Evolutionary conservation across 2,113 vertebrate species (phyloP).

Genomic region (Mobula birostris): DNA sequence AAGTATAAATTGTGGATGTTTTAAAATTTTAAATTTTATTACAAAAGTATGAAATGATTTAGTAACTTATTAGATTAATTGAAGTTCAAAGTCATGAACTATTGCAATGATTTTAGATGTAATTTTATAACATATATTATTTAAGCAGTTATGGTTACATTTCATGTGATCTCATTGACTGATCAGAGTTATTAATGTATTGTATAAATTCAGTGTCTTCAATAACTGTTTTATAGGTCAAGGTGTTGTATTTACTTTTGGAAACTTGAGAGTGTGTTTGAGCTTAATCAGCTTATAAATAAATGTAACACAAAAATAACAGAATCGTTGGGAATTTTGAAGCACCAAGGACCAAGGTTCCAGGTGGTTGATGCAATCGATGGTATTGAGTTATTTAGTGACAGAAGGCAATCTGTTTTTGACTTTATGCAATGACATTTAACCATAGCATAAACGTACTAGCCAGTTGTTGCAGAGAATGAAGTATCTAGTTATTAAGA

Average conservation of each 20-base stretch:
- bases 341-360: slow-evolving; percentile 54
- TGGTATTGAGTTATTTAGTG: slow-evolving; percentile 58
- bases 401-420: slow-evolving; percentile 58
- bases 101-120: slow-evolving; percentile 44
- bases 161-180: slow-evolving; percentile 40
- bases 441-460: slow-evolving; percentile 50
- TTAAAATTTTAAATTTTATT: neutral
- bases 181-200: slow-evolving; percentile 39
- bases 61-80: slow-evolving; percentile 59
- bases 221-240: slow-evolving; percentile 46
- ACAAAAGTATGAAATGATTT: slow-evolving; percentile 59
- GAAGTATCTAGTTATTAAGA: slow-evolving; percentile 37
- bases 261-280: slow-evolving; percentile 62
- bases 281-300: slow-evolving; percentile 61
- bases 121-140: slow-evolving; percentile 43
- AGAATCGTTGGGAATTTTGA: slow-evolving; percentile 48
- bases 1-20: neutral
- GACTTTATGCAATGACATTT: slow-evolving; percentile 63
- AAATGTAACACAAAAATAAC: slow-evolving; percentile 65
- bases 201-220: slow-evolving; percentile 39
- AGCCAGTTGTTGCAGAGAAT: slow-evolving; percentile 31
- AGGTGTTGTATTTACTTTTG: slow-evolving; percentile 66
- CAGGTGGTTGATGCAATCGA: slow-evolving; percentile 59
- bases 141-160: slow-evolving; percentile 43
- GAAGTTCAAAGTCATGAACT: slow-evolving; percentile 45